These are phyloP conservation scores for Rhagoletis pomonella DNA, from an alignment of 1,140 invertebrate genomes.

Conservation along the genomic window DNA sequence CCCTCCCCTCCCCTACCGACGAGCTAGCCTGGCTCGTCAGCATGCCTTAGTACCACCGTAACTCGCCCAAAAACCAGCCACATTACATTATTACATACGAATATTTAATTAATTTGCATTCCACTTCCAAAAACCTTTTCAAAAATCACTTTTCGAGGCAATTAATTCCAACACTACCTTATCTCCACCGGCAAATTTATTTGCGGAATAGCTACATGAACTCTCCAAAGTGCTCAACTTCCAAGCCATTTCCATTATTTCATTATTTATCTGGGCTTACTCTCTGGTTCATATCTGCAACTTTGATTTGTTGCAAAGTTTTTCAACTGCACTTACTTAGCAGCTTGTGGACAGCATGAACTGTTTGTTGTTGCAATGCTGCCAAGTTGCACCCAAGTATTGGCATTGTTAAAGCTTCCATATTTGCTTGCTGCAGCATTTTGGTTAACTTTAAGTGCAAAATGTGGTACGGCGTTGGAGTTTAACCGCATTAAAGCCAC, in stretches of 20 bases:
- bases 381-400: not conserved
- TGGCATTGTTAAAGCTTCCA: conserved; percentile 10
- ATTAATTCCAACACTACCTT: conserved; percentile 29
- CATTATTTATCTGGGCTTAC: conserved; percentile 4
- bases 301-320: conserved; percentile 15
- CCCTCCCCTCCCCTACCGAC: no score
- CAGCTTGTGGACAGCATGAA: not conserved
- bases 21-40: no score
- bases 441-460: conserved; percentile 25
- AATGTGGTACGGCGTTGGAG: not conserved
- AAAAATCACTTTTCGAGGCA: conserved; percentile 16
- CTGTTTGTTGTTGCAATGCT: not conserved
- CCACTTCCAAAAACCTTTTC: conserved; percentile 22
- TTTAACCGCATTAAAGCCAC: conserved; percentile 23
- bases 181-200: not conserved
- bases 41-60: no score
- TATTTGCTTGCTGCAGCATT: conserved; percentile 14
- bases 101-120: conserved; percentile 6
- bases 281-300: not conserved
- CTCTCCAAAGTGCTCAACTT: not conserved
- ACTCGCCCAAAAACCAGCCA: no score
- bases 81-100: no score
- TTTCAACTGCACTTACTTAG: not conserved
- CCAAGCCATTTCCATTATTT: not conserved
- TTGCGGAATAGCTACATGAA: not conserved